phyloP scores from a whole-genome alignment of 2,888 invertebrate genomes.

The Charanyca ferruginea region DNA sequence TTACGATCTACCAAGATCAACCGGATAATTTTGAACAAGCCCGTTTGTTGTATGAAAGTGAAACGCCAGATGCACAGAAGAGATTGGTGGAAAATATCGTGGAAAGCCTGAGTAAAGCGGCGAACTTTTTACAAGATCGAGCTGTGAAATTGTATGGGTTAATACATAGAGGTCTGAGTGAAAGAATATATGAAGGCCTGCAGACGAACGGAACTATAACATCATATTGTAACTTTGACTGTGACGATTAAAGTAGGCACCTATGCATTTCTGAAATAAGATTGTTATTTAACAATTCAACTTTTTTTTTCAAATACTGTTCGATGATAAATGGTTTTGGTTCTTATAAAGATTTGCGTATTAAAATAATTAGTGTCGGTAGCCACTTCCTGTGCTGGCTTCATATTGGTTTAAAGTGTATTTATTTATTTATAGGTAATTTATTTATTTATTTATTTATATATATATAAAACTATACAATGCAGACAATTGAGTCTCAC shows the following conservation, averaged over 20 bases:
- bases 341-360: too few species aligned
- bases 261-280: too few species aligned
- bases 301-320: too few species aligned
- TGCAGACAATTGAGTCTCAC: too few species aligned
- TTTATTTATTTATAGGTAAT: too few species aligned
- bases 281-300: too few species aligned
- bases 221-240: constrained; percentile 10
- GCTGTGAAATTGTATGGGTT: constrained; percentile 95
- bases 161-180: constrained; percentile 95
- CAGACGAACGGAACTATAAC: constrained; percentile 70
- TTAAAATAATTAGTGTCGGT: too few species aligned
- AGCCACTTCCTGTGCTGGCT: too few species aligned
- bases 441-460: too few species aligned
- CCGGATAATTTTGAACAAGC: constrained; percentile 97
- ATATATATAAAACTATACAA: too few species aligned
- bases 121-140: constrained; percentile 90
- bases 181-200: constrained; percentile 74
- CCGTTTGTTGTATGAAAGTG: constrained; percentile 94
- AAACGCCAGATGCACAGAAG: constrained; percentile 93
- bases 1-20: constrained; percentile 93
- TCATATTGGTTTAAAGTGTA: too few species aligned
- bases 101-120: constrained; percentile 93
- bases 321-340: too few species aligned
- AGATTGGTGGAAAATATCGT: constrained; percentile 96
- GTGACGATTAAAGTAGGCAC: constrained; percentile 26